Percentiles rank a stretch among this genome's conserved stretches.
phyloP scores from a whole-genome alignment of 2,888 invertebrate genomes.

The Blastobasis lacticolella region DNA sequence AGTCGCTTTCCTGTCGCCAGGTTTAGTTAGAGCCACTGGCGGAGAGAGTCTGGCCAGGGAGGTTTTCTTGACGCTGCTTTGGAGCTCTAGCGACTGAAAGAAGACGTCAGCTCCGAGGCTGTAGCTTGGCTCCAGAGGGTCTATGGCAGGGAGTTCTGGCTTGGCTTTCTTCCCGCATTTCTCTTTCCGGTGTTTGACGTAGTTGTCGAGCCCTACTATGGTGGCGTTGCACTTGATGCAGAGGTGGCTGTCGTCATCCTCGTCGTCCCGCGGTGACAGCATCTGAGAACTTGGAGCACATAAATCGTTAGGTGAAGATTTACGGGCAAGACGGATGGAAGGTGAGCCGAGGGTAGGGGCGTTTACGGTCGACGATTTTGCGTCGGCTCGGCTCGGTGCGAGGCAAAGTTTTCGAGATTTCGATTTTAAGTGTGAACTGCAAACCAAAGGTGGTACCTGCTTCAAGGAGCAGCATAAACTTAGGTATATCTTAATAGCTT shows the following conservation, averaged over 20 bases:
- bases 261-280: constrained; percentile 74
- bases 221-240: constrained; percentile 91
- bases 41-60: constrained; percentile 67
- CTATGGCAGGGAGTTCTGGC: constrained; percentile 43
- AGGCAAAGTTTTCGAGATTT: too few species aligned
- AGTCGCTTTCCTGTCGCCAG: constrained; percentile 40
- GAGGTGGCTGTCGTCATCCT: constrained; percentile 88
- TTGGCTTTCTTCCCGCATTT: constrained; percentile 73
- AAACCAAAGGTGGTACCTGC: too few species aligned
- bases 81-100: constrained; percentile 87
- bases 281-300: constrained; percentile 42
- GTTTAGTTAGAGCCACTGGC: constrained; percentile 50
- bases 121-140: constrained; percentile 65
- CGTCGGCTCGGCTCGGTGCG: too few species aligned
- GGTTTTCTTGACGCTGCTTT: constrained; percentile 80
- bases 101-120: constrained; percentile 87
- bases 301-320: too few species aligned
- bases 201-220: constrained; percentile 88
- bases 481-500: too few species aligned
- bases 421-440: too few species aligned
- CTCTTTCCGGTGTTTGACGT: constrained; percentile 86
- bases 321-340: too few species aligned
- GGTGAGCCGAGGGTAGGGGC: too few species aligned
- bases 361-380: too few species aligned
- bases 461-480: too few species aligned